Evolutionary conservation across 1,140 invertebrate genomes (phyloP), one percentile per base, ranked within the genome.

Genomic region (Cotesia vestalis): DNA sequence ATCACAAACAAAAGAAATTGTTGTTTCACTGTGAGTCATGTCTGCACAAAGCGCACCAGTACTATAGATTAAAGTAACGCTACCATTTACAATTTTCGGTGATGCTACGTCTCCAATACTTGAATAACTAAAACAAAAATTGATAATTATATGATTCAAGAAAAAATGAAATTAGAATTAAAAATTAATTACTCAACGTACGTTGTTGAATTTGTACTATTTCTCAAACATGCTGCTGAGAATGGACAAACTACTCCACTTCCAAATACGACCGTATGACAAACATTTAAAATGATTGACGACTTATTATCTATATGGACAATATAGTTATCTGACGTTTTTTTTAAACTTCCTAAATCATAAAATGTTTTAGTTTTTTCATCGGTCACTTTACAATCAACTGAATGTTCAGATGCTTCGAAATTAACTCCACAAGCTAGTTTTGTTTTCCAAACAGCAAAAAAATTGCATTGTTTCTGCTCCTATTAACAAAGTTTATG

Each of bases 271-370:
- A 84, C 57, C n/a, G 79, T 77, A 51, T 85, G 83, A 53, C 85
- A 87, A 8, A 87, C 78, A 75, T 87, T 87, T 35, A 87, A 73
- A 72, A 84, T 78, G 35, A 86, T 77, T 27, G 63, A 55, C 8
- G 64, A 60, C 12, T 66, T 77, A 27, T 78, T 60, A 68, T 72
- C 63, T 4, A 76, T 66, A 36, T 1, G 17, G 59, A 86, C 75
- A 55, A 75, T 59, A 76, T 87, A 85, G 80, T 87, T 87, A 6
- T 82, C 73, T 0, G 79, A 76, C 72, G 71, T 75, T 46, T 70
- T 78, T 59, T 69, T 85, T 27, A 86, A 73, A 6, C 68, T 12
- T 72, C 74, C 81, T 6, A 87, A 61, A 75, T 87, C 78, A 73
- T 83, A 86, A 70, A 78, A 71, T 8, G 64, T 34, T 11, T 75